phyloP scores from a whole-genome alignment of 2,797 vertebrate species.

The Myripristis jacobus region DNA sequence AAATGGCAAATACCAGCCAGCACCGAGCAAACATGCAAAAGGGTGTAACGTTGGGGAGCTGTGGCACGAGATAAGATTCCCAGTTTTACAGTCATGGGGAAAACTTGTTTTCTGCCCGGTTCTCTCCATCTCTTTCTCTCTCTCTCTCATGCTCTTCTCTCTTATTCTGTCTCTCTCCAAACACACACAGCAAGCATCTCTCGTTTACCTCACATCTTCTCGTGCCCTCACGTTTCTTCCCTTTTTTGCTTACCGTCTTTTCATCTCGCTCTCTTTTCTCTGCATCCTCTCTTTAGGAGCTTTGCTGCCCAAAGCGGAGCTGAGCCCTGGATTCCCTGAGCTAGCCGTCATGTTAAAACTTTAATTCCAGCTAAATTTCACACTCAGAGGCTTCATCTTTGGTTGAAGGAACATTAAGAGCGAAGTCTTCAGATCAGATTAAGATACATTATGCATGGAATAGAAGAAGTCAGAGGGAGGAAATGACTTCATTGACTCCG shows the following conservation, averaged over 20 bases:
- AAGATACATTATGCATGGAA: slow-evolving; percentile 75
- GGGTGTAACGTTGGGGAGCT: slow-evolving; percentile 40
- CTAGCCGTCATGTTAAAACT: slow-evolving; percentile 79
- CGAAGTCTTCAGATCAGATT: slow-evolving; percentile 77
- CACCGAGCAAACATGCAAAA: slow-evolving; percentile 61
- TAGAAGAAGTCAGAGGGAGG: slow-evolving; percentile 47
- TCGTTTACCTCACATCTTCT: neutral
- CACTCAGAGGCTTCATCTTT: slow-evolving; percentile 73
- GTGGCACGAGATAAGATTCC: slow-evolving; percentile 66
- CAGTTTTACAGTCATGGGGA: slow-evolving; percentile 43
- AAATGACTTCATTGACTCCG: slow-evolving; percentile 68
- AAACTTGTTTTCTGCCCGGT: slow-evolving; percentile 39
- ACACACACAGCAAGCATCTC: slow-evolving; percentile 21
- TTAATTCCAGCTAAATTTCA: slow-evolving; percentile 81
- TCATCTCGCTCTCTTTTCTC: slow-evolving; percentile 48
- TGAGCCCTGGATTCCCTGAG: slow-evolving; percentile 72
- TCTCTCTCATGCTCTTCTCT: slow-evolving; percentile 21
- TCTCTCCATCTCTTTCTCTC: slow-evolving; percentile 18
- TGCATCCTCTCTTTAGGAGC: slow-evolving; percentile 64
- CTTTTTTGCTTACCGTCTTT: neutral
- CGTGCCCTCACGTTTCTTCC: neutral
- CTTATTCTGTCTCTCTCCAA: slow-evolving; percentile 20
- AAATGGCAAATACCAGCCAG: slow-evolving; percentile 54
- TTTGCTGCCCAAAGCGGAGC: slow-evolving; percentile 73
- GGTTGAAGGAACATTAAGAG: slow-evolving; percentile 75